Conservation (phyloP, 2,888 invertebrate genomes). For the Watsonalla cultraria region DNA sequence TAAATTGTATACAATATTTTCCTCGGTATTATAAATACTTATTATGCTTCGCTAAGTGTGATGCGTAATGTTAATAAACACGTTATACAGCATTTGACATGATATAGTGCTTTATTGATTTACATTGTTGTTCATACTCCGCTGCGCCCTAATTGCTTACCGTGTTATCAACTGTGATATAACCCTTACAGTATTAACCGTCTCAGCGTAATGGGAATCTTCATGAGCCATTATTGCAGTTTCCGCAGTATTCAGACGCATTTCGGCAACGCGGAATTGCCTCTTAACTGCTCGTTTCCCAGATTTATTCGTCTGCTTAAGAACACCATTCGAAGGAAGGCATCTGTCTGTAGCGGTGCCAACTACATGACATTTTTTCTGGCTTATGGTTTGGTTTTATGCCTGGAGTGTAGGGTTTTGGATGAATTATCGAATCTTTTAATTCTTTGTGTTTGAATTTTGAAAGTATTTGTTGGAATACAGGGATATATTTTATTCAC, state of each 20-base stretch:
- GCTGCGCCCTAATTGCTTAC: constrained; percentile 19
- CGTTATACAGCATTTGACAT: constrained; percentile 21
- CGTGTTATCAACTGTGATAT: constrained; percentile 14
- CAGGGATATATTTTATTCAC: no score
- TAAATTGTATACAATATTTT: no score
- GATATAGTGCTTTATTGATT: constrained; percentile 31
- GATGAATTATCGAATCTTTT: background rate
- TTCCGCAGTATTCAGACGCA: constrained; percentile 22
- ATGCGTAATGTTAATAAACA: constrained; percentile 7
- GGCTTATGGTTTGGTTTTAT: background rate
- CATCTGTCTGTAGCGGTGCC: background rate
- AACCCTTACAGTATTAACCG: constrained; percentile 6
- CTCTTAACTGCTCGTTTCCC: constrained; percentile 30
- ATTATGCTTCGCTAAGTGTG: constrained; percentile 1
- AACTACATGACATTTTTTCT: background rate
- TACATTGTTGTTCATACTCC: constrained; percentile 25
- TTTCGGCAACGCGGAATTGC: constrained; percentile 41
- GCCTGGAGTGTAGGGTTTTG: no score
- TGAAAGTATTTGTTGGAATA: no score
- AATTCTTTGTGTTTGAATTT: no score
- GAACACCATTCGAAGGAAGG: constrained; percentile 7
- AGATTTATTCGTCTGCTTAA: constrained; percentile 42
- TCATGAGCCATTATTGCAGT: constrained; percentile 18
- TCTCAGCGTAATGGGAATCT: constrained; percentile 9
- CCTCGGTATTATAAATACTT: background rate